Evolutionary conservation across 2,797 vertebrate genomes (phyloP), one percentile per base, ranked within the genome.

Genomic region (Melanotaenia trifasciata): DNA sequence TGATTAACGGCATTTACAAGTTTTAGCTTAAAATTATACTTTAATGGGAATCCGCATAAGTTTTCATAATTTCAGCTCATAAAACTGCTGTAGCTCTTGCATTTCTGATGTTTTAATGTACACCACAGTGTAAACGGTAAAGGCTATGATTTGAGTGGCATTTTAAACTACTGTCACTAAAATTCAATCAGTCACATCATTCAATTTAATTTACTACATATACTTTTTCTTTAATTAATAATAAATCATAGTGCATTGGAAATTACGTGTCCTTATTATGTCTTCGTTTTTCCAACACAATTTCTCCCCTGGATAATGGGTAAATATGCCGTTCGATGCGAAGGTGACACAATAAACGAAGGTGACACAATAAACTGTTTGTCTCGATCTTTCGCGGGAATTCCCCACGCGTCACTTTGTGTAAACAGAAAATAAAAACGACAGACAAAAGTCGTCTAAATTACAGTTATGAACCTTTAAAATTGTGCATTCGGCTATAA

Each of bases 351-450:
- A 11, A 26, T 26, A 26, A 26, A 3, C 28, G 28, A 28, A 28
- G 28, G 28, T 28, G 28, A 28, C 28, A 28, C 28, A 28, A 28
- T 28, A 9, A 14, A 59, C 22, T 32, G 2, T 57, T 68, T 18
- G 36, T 66, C 9, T 47, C 1, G 24, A 35, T 57, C 7, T 38
- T 62, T 72, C 45, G 45, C 72, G 81, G 89, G 85, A 83, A 79
- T 75, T 68, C 20, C 84, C 84, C 76, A 68, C 73, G 61, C 81
- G 84, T 75, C 58, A 22, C 24, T 67, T 78, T 57, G 76, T 20
- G 1, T 30, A 81, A 90, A 78, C 51, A 8, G 32, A 60, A 58
- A 20, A 2, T 32, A 28, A 28, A 28, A 36, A 0, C 3, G 5
- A 47, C 3, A 0, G 47, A 1, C 2, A 32, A 28, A 4, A 67